Base-by-base conservation (phyloP, 2,888 invertebrate species). In the Drosophila limbata region DNA sequence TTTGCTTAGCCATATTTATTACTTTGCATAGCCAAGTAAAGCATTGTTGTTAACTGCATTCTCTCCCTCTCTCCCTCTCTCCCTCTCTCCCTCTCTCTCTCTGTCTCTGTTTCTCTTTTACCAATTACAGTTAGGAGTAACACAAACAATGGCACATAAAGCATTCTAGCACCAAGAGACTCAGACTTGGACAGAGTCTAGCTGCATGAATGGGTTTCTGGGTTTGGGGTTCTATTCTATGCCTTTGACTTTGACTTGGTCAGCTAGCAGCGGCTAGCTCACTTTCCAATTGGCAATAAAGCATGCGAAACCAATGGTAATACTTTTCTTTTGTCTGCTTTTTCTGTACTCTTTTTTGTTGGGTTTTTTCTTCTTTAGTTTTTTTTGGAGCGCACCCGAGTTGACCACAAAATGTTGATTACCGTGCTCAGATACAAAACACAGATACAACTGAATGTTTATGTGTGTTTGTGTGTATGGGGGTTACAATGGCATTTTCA, bases 221-320 rank as follows among this genome's bases (percentile, higher is more conserved):
- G 45, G 63, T 53, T 64, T 62, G 53, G 42, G 50, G 48, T 67
- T 62, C 57, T 57, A 25, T 67, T 62, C 57, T 57, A 33, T 52
- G 40, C 28, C 37, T 40, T 35, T 45, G 28, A 28, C 35, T 35
- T 35, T 35, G 70, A 64, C 31, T 48, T 68, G 75, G 75, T 64
- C 77, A 77, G 44, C 53, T 68, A 77, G 44, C 53, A 25, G 51
- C 31, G 19, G 28, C 35, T 13, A 28, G 77, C 87, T 73, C 84
- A 84, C 84, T 88, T 88, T 89, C 88, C 87, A 87, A 88, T 88
- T 87, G 89, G 82, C 86, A 84, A 86, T 86, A 84, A 88, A 84
- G 86, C 89, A 86, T 86, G 84, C 81, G 82, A 82, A 86, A 81
- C 75, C 86, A 74, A 77, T 87, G 79, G 81, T 40, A 57, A 61